Percentiles rank a stretch among this genome's conserved stretches.
Conservation (phyloP, 2,888 invertebrate genomes). For the Beris morrisii region DNA sequence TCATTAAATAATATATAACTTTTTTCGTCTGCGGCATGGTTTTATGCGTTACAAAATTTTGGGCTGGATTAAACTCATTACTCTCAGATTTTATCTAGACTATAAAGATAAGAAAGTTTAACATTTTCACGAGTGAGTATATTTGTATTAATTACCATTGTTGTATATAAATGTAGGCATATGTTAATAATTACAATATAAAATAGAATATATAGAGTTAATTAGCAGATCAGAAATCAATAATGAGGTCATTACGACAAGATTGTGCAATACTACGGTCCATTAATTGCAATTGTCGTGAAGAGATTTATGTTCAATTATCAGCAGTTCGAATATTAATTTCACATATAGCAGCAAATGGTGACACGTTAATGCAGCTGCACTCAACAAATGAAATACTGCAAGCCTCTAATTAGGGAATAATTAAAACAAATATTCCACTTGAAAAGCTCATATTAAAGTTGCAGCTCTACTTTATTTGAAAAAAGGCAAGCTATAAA, state of each 20-base stretch:
- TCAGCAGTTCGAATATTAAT: constrained; percentile 31
- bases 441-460: constrained; percentile 25
- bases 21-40: too few species aligned
- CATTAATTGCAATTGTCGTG: constrained; percentile 29
- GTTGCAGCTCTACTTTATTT: background rate
- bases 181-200: too few species aligned
- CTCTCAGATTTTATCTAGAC: too few species aligned
- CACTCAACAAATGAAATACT: background rate
- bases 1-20: too few species aligned
- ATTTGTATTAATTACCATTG: too few species aligned
- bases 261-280: constrained; percentile 20
- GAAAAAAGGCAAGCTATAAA: background rate
- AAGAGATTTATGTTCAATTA: constrained; percentile 32
- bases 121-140: too few species aligned
- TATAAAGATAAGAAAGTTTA: too few species aligned
- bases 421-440: constrained; percentile 23
- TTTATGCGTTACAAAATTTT: too few species aligned
- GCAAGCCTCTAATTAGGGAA: constrained; percentile 29
- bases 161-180: too few species aligned
- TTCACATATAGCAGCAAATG: constrained; percentile 18
- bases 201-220: too few species aligned
- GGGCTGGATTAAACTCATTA: too few species aligned
- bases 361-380: constrained; percentile 24
- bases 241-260: constrained; percentile 4
- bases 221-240: too few species aligned